Evolutionary conservation across 2,113 vertebrate genomes (phyloP), one percentile per base, ranked within the genome.

Genomic region (Sylvilagus bachmani): DNA sequence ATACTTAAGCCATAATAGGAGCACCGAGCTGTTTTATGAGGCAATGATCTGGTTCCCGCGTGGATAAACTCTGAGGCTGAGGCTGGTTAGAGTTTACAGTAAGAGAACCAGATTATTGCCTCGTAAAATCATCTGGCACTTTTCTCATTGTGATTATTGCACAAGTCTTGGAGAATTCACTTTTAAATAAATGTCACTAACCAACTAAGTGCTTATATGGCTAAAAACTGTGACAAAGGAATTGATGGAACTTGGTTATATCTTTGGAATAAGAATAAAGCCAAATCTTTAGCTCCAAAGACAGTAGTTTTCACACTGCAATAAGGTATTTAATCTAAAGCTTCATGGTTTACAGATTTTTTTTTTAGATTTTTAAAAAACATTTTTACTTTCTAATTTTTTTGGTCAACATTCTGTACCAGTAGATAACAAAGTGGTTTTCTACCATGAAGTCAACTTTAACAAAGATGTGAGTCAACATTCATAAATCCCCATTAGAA

Each of bases 1-100:
- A 95, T 86, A 96, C 83, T 97, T 97, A 97, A 98, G 44, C 27
- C 1, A 11, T 96, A 98, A 93, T 77, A 97, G 95, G 91, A 97
- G 27, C 29, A 90, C 27, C 3, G 95, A 95, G 74, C 51, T 97
- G 93, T 97, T 98, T 97, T 96, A 97, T 79, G 95, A 97, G 96
- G 85, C 83, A 98, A 97, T 97, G 97, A 92, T 96, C 97, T 96
- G 38, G n/a, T 88, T 97, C 95, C 90, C 49, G 10, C 2, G 7
- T 98, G 95, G 92, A 97, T 94, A 97, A 98, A 97, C 81, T 91
- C 38, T 89, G 97, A 98, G 88, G 25, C 5, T 96, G 91, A 96
- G 75, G 44, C 84, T 97, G 93, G 69, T 96, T 97, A 96, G 71
- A 96, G 71, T 91, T 86, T 89, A 73, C 87, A 98, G 93, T 97